Conservation (phyloP, 2,888 invertebrate genomes). For the Beris morrisii region DNA sequence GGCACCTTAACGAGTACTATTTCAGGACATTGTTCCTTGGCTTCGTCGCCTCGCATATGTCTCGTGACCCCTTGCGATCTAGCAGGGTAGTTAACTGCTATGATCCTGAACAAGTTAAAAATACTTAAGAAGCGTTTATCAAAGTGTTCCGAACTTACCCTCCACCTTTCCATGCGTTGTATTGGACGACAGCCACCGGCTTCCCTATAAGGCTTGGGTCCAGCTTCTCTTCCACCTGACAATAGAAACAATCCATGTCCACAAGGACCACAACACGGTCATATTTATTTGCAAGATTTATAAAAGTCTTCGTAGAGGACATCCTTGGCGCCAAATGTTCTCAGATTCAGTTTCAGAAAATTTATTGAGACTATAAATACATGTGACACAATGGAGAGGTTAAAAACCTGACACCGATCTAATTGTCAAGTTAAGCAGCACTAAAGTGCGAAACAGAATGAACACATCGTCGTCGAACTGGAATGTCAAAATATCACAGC, state of each 20-base stretch:
- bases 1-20: conserved; percentile 84
- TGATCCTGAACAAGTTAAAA: conserved; percentile 64
- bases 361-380: no score
- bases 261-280: conserved; percentile 81
- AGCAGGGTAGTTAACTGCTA: conserved; percentile 97
- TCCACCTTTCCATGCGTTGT: conserved; percentile 90
- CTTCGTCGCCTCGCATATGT: conserved; percentile 89
- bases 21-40: conserved; percentile 84
- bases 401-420: no score
- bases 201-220: conserved; percentile 79
- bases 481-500: no score
- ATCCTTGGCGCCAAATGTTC: conserved; percentile 12
- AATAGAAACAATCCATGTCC: conserved; percentile 99
- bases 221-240: conserved; percentile 95
- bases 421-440: no score
- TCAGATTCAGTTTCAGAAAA: no score
- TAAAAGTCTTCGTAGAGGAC: conserved; percentile 30
- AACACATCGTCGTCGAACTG: no score
- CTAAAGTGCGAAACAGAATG: no score
- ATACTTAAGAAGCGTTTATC: not conserved
- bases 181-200: conserved; percentile 96
- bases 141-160: conserved; percentile 65
- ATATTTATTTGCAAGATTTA: conserved; percentile 50
- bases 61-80: conserved; percentile 86
- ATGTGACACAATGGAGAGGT: no score